Conservation (phyloP, 2,113 vertebrate species). For the Greenwoodochromis staneri region DNA sequence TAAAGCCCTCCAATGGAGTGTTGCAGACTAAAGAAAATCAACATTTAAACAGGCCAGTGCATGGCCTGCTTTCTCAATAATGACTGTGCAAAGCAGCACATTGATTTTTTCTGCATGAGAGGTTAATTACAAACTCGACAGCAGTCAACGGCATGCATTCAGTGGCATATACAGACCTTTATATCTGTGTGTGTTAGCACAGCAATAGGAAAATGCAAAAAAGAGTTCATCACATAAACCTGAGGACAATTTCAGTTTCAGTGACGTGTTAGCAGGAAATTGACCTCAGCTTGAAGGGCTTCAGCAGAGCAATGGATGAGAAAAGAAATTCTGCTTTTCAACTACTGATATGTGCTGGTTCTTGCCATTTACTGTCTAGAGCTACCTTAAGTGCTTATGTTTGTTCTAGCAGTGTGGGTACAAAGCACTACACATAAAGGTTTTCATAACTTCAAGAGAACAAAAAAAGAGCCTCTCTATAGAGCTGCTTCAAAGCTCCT, state of each 20-base stretch:
- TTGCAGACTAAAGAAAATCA: slow-evolving; percentile 19
- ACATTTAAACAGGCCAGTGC: slow-evolving; percentile 1
- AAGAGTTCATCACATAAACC: not conserved
- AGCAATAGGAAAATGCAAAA: not conserved
- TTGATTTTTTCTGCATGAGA: slow-evolving; percentile 37
- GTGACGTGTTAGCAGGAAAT: not conserved
- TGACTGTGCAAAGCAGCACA: slow-evolving; percentile 8
- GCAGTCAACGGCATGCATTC: not conserved
- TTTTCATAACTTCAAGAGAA: slow-evolving; percentile 1
- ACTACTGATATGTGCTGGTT: slow-evolving; percentile 6
- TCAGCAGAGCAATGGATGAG: not conserved
- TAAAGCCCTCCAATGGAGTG: not conserved
- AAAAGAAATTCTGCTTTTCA: slow-evolving; percentile 20
- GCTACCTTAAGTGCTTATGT: slow-evolving; percentile 1
- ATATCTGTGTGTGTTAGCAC: not conserved
- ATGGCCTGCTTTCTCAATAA: slow-evolving; percentile 12
- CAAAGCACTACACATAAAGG: not conserved
- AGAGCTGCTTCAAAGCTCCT: not conserved
- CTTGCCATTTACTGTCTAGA: not conserved
- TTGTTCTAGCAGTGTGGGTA: not conserved
- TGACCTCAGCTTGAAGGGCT: not conserved
- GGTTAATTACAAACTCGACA: slow-evolving; percentile 51
- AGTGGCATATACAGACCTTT: not conserved
- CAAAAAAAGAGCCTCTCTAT: not conserved
- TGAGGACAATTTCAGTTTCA: not conserved